Evolutionary conservation across 2,797 vertebrate species (phyloP).

Genomic region (Babyrousa celebensis): DNA sequence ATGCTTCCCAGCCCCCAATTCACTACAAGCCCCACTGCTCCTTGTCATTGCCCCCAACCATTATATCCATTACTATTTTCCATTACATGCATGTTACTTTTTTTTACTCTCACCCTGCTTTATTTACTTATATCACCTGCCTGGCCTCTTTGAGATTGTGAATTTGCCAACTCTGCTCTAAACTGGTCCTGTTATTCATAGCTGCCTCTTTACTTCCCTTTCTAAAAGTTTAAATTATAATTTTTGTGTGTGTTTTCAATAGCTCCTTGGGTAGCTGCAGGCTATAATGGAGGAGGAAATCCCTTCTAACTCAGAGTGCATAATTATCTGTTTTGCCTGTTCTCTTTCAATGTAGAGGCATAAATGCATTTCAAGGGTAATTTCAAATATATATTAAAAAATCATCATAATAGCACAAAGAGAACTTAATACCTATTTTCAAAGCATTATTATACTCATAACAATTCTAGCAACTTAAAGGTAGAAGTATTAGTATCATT

Average conservation of each 20-base stretch:
- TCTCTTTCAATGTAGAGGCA: conserved; percentile 59
- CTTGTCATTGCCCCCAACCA: not conserved
- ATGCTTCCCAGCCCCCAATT: not conserved
- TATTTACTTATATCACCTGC: conserved; percentile 59
- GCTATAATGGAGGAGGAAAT: conserved; percentile 32
- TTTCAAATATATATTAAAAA: conserved; percentile 74
- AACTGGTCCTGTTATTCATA: conserved; percentile 61
- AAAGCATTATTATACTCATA: conserved; percentile 33
- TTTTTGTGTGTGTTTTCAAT: conserved; percentile 54
- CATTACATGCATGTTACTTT: not conserved
- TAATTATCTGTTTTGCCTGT: conserved; percentile 65
- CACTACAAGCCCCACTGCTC: not conserved
- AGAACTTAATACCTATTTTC: conserved; percentile 60
- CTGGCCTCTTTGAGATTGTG: conserved; percentile 21
- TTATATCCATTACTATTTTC: conserved; percentile 12
- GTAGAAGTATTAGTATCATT: not conserved
- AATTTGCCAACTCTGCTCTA: conserved; percentile 38
- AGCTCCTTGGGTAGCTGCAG: conserved; percentile 38
- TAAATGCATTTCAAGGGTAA: conserved; percentile 67
- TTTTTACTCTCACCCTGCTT: conserved; percentile 43
- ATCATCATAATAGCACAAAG: conserved; percentile 17
- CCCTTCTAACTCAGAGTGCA: conserved; percentile 59
- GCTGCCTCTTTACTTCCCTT: conserved; percentile 55
- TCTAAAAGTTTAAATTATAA: conserved; percentile 69
- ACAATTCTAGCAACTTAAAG: conserved; percentile 26